Conservation (phyloP, 2,113 vertebrate species). For the Oryzias celebensis region DNA sequence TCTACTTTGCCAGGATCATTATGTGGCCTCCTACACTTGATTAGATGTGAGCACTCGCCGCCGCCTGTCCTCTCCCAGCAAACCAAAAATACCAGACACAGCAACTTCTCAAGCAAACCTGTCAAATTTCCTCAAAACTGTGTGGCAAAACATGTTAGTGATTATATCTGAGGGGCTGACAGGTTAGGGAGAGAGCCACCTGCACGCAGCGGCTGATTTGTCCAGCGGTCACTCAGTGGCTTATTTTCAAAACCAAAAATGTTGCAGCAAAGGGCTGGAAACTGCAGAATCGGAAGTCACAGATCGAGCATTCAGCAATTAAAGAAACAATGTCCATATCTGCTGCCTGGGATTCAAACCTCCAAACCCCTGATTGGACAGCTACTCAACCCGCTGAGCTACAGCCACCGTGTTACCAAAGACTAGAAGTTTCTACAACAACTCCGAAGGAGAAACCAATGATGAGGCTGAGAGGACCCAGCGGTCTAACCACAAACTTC, state of each 20-base stretch:
- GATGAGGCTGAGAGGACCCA: too few relatives aligned
- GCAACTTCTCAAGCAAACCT: conserved; percentile 13
- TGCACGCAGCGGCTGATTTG: conserved; percentile 1
- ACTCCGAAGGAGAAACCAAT: too few relatives aligned
- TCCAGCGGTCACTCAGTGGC: background rate
- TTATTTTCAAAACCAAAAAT: background rate
- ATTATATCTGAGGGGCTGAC: conserved; percentile 19
- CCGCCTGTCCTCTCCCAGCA: conserved; percentile 14
- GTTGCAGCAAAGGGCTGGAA: background rate
- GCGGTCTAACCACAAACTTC: too few relatives aligned
- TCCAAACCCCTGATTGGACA: too few relatives aligned
- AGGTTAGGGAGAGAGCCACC: background rate
- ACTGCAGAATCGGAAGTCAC: background rate
- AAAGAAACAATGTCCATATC: too few relatives aligned
- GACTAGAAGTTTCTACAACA: too few relatives aligned
- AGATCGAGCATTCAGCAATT: too few relatives aligned
- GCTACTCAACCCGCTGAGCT: too few relatives aligned
- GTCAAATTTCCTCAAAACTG: conserved; percentile 9
- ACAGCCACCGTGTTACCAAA: too few relatives aligned
- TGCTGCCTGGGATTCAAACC: too few relatives aligned
- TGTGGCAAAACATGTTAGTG: conserved; percentile 8
- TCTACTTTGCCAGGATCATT: conserved; percentile 6
- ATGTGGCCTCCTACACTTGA: conserved; percentile 13
- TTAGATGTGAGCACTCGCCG: conserved; percentile 4
- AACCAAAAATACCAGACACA: conserved; percentile 25